Evolutionary conservation across 2,113 vertebrate species (phyloP), one percentile per base, ranked within the genome.

Genomic region (Platysternon megacephalum): DNA sequence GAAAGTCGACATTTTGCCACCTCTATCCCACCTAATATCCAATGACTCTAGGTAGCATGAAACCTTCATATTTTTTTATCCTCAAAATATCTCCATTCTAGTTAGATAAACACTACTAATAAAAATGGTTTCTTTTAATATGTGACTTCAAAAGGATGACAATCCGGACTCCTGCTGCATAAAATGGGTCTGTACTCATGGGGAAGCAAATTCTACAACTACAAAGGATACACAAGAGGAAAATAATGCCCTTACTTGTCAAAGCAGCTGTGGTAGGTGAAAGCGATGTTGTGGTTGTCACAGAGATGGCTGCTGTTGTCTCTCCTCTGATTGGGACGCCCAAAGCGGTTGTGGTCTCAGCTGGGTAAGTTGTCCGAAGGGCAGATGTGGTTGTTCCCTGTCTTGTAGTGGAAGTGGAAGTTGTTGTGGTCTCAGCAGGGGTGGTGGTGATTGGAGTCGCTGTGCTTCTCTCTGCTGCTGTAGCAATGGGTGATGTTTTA

Each of bases 381-480:
- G 52, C 52, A 52, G 52, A 21, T 52, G 52, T 21, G 16, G 19
- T 52, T 21, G 52, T 52, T 52, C 6, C 52, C 52, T 52, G 19
- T 22, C 19, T 2, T 21, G 19, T 21, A 8, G 7, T 53, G 52
- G 52, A 8, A 8, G 52, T 68, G 32, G 4, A 17, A n/a, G 65
- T 19, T n/a, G 65, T 39, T 35, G 65, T 17, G 4, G 35, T 39
- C 35, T n/a, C 16, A 68, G 4, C 4, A 19, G 65, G 35, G 7
- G 7, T 17, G 0, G 29, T 68, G 35, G 2, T n/a, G 65, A 35
- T 19, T 8, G 65, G 65, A 72, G n/a, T 2, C 8, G 1, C 5
- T 42, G 35, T 42, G 19, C 35, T 74, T 22, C 17, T 74, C 35
- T 11, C 19, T 2, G 9, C 21, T 42, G n/a, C n/a, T 74, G n/a